Evolutionary conservation across 2,888 invertebrate genomes (phyloP).

Genomic region (Chymomyza fuscimana): DNA sequence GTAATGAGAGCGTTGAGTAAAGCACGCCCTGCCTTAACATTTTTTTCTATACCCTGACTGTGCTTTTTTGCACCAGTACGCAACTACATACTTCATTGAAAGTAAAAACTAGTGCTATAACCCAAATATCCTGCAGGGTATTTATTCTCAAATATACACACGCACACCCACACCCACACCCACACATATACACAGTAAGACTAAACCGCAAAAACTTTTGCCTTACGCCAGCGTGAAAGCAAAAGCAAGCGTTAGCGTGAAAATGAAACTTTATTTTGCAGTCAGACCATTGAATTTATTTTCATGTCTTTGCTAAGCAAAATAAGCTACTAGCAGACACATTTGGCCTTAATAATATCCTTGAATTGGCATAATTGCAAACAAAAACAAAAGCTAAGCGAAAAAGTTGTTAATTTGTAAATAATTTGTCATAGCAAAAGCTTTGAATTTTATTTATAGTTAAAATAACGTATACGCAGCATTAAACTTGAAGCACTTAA

Average conservation of each 20-base stretch:
- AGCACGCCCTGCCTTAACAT: too few species aligned
- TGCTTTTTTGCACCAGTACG: too few species aligned
- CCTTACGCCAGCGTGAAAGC: slow-evolving; percentile 28
- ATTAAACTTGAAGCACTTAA: slow-evolving; percentile 33
- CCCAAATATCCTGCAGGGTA: too few species aligned
- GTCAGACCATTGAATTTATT: slow-evolving; percentile 69
- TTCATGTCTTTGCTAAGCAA: slow-evolving; percentile 48
- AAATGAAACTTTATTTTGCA: slow-evolving; percentile 69
- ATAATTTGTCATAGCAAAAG: slow-evolving; percentile 4
- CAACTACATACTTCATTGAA: too few species aligned
- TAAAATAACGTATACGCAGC: slow-evolving; percentile 54
- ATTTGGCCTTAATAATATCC: slow-evolving; percentile 31
- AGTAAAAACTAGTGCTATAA: too few species aligned
- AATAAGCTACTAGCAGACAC: slow-evolving; percentile 1
- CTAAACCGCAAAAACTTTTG: slow-evolving; percentile 28
- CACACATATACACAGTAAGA: slow-evolving; percentile 13
- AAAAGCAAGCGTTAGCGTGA: slow-evolving; percentile 16
- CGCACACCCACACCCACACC: slow-evolving; percentile 23
- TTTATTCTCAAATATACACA: too few species aligned
- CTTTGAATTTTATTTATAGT: slow-evolving; percentile 25
- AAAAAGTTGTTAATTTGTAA: slow-evolving; percentile 57
- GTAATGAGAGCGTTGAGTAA: too few species aligned
- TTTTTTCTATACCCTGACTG: too few species aligned
- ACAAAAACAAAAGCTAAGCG: slow-evolving; percentile 41
- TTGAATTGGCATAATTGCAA: slow-evolving; percentile 48